Percentiles rank a stretch among this genome's conserved stretches.
Evolutionary conservation across 2,797 vertebrate genomes (phyloP).

Genomic region (Falco columbarius): DNA sequence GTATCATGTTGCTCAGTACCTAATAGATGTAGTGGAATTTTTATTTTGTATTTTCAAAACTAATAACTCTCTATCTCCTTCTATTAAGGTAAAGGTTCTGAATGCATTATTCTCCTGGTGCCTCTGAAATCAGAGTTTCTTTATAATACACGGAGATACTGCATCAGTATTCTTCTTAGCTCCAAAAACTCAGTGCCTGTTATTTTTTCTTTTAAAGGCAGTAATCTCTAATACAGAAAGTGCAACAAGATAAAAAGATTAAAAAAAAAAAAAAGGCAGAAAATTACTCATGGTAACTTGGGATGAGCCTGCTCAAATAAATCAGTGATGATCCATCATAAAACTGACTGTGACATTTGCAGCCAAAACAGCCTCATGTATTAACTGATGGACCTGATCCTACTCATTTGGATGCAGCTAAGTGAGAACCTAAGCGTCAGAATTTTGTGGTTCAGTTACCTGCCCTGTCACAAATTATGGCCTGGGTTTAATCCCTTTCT

Average conservation of each 20-base stretch:
- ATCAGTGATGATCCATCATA: neutral
- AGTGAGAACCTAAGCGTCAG: neutral
- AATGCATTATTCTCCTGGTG: neutral
- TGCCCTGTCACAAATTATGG: neutral
- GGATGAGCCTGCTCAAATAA: neutral
- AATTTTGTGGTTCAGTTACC: neutral
- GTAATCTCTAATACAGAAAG: neutral
- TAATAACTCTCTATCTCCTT: neutral
- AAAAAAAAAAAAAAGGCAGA: neutral
- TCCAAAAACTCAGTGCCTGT: neutral
- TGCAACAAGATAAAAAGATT: neutral
- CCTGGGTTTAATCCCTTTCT: neutral
- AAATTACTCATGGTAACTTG: neutral
- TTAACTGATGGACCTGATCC: neutral
- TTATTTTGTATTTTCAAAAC: neutral
- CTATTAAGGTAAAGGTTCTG: neutral
- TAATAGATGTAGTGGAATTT: neutral
- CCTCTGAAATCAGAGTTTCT: neutral
- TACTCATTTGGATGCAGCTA: neutral
- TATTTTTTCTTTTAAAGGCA: neutral
- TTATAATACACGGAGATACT: neutral
- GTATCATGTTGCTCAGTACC: neutral
- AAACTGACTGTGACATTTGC: neutral
- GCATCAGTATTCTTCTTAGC: neutral
- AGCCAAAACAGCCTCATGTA: neutral